Percentiles rank a stretch among this genome's conserved stretches.
Evolutionary conservation across 2,113 vertebrate species (phyloP).

Genomic region (Natator depressus): DNA sequence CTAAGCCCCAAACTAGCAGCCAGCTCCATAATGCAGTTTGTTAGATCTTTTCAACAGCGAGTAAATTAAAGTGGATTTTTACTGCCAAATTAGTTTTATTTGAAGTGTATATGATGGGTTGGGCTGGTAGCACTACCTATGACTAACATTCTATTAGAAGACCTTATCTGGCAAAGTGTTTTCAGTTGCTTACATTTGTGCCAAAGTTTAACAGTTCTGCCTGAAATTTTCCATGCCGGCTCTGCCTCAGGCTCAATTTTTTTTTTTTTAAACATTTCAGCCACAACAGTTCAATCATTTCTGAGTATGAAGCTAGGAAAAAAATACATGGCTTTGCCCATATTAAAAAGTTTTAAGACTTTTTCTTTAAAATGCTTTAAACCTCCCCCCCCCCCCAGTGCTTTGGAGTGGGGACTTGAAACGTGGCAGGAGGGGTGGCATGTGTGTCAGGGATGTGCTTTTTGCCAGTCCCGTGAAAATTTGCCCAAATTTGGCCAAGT

Average conservation of each 20-base stretch:
- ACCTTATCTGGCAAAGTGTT: not conserved
- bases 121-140: not conserved
- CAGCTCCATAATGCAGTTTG: not conserved
- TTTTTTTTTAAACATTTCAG: not conserved
- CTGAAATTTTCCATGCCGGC: not conserved
- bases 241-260: slow-evolving; percentile 13
- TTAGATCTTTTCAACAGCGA: not conserved
- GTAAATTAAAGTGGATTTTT: not conserved
- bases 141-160: not conserved
- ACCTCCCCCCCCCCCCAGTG: too few species aligned
- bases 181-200: not conserved
- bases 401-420: too few species aligned
- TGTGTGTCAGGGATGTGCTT: too few species aligned
- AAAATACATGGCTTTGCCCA: too few species aligned
- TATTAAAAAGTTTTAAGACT: too few species aligned
- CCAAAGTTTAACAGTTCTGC: not conserved
- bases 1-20: not conserved
- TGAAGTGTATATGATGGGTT: not conserved
- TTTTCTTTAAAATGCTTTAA: too few species aligned
- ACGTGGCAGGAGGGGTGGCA: too few species aligned
- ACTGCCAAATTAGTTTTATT: not conserved
- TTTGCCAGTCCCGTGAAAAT: too few species aligned
- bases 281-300: too few species aligned
- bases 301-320: too few species aligned
- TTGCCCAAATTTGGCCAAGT: too few species aligned